phyloP scores from a whole-genome alignment of 2,797 vertebrate species.

The Squalus acanthias region DNA sequence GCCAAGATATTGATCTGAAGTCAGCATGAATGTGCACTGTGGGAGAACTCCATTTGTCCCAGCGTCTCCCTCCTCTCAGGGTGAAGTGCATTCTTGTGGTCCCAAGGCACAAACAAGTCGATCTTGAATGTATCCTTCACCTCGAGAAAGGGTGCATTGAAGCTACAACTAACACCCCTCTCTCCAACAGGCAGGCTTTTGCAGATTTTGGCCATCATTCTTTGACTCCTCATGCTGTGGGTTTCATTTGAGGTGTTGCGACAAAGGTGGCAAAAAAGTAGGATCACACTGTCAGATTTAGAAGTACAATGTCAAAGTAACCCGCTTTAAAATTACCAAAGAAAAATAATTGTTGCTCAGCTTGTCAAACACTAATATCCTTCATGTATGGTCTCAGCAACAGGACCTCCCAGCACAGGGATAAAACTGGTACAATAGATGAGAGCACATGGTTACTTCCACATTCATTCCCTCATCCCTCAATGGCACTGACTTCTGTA shows the following conservation, averaged over 20 bases:
- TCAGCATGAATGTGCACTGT: not conserved
- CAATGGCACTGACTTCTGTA: not conserved
- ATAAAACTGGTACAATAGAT: not conserved
- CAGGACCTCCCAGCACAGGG: no score
- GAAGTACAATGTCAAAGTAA: not conserved
- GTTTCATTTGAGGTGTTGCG: not conserved
- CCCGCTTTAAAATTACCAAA: not conserved
- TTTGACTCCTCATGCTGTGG: not conserved
- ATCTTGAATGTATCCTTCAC: not conserved
- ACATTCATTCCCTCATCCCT: not conserved
- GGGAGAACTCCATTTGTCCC: not conserved
- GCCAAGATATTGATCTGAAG: not conserved
- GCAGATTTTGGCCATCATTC: not conserved
- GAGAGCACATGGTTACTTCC: not conserved
- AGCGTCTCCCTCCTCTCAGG: not conserved
- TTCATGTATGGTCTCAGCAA: not conserved
- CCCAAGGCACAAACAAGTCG: not conserved
- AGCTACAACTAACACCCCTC: not conserved
- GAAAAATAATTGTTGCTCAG: not conserved
- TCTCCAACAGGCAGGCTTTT: not conserved
- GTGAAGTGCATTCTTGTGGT: not conserved
- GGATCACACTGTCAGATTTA: not conserved
- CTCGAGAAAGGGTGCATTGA: not conserved
- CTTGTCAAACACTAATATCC: not conserved
- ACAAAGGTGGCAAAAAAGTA: not conserved